Evolutionary conservation across 2,113 vertebrate species (phyloP).

Genomic region (Lethenteron reissneri): DNA sequence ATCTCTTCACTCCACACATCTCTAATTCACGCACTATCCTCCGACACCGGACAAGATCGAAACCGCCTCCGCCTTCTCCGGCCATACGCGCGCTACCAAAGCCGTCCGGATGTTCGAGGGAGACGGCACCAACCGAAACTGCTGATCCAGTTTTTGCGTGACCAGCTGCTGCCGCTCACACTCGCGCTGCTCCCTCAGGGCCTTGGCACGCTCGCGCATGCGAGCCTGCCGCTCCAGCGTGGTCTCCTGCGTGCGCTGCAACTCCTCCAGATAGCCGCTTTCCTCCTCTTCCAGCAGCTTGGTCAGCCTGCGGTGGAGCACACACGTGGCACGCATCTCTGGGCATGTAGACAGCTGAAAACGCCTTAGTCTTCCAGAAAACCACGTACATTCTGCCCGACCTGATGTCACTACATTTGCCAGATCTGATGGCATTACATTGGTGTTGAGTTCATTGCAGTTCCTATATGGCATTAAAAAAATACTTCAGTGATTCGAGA

Average conservation of each 20-base stretch:
- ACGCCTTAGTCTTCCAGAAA: too few species aligned
- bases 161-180: conserved; percentile 34
- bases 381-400: too few species aligned
- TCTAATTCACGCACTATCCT: neutral
- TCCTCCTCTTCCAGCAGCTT: conserved; percentile 45
- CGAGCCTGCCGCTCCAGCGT: conserved; percentile 22
- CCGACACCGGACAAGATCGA: conserved; percentile 13
- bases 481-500: too few species aligned
- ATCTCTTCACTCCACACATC: too few species aligned
- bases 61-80: conserved; percentile 15
- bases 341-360: too few species aligned
- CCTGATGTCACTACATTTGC: too few species aligned
- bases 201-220: conserved; percentile 31
- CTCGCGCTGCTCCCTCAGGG: conserved; percentile 37
- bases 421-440: too few species aligned
- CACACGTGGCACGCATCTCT: neutral
- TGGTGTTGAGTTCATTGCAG: too few species aligned
- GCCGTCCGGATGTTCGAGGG: too few species aligned
- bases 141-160: conserved; percentile 45
- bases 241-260: conserved; percentile 29
- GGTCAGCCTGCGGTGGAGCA: conserved; percentile 28
- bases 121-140: conserved; percentile 34
- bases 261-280: conserved; percentile 26
- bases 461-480: too few species aligned
- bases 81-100: conserved; percentile 11